These are phyloP conservation scores for Spermophilus dauricus DNA, from an alignment of 2,113 vertebrate species.

Conservation along the genomic window DNA sequence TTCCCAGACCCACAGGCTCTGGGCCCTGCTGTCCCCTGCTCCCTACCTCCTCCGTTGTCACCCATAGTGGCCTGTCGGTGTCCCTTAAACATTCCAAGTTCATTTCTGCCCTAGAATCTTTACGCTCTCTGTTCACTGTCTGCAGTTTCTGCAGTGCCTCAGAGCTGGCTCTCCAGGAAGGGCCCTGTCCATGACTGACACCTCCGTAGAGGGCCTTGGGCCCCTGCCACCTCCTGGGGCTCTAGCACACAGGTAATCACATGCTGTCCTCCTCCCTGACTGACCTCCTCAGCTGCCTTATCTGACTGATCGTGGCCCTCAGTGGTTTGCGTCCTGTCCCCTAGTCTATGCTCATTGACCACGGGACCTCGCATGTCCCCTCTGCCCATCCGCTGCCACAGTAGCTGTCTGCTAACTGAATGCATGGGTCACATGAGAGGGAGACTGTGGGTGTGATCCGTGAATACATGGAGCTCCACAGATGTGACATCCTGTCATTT, in stretches of 20 bases:
- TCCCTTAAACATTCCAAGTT: not conserved
- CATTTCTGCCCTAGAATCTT: not conserved
- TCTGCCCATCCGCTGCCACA: not conserved
- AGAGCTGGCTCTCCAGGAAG: not conserved
- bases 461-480: not conserved
- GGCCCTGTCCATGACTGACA: not conserved
- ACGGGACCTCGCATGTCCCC: not conserved
- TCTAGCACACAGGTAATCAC: not conserved
- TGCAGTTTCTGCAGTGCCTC: not conserved
- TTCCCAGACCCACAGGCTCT: not conserved
- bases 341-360: not conserved
- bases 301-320: not conserved
- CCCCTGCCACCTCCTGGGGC: too few species aligned
- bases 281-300: not conserved
- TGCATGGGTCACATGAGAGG: not conserved
- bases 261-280: not conserved
- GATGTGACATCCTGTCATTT: not conserved
- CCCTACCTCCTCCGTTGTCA: rapidly evolving
- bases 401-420: not conserved
- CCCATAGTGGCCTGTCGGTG: not conserved
- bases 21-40: not conserved
- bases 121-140: not conserved
- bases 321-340: too few species aligned
- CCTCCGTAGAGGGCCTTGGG: not conserved
- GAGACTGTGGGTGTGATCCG: not conserved